phyloP scores from a whole-genome alignment of 2,113 vertebrate genomes.

The Casuarius casuarius region DNA sequence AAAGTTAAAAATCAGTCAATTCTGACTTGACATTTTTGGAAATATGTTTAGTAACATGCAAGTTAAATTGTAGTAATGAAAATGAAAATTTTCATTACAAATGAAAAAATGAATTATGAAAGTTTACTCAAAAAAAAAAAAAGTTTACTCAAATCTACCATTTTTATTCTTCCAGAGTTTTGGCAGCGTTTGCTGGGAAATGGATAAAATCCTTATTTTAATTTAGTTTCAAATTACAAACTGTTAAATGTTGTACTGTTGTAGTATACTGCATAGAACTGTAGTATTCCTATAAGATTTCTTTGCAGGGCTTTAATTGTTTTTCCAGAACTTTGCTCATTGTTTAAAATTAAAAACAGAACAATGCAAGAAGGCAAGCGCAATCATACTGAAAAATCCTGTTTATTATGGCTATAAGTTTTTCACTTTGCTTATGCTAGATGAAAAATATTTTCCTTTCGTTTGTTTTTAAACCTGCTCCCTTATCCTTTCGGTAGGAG shows the following conservation, averaged over 20 bases:
- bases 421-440: not conserved
- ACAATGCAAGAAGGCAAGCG: not conserved
- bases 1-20: not conserved
- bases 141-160: not conserved
- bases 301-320: not conserved
- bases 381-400: not conserved
- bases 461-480: not conserved
- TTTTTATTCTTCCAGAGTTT: not conserved
- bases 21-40: not conserved
- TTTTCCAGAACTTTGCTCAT: not conserved
- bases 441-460: not conserved
- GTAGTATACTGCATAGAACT: not conserved
- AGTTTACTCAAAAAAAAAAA: no score
- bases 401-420: not conserved
- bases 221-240: not conserved
- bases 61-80: not conserved
- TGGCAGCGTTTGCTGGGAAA: not conserved
- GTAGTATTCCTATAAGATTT: not conserved
- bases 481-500: not conserved
- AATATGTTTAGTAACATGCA: not conserved
- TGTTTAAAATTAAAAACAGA: not conserved
- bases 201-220: not conserved
- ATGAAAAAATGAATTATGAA: no score
- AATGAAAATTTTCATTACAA: not conserved
- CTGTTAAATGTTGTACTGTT: not conserved